Conservation (phyloP, 1,140 invertebrate genomes). For the Hylyphantes graminicola region DNA sequence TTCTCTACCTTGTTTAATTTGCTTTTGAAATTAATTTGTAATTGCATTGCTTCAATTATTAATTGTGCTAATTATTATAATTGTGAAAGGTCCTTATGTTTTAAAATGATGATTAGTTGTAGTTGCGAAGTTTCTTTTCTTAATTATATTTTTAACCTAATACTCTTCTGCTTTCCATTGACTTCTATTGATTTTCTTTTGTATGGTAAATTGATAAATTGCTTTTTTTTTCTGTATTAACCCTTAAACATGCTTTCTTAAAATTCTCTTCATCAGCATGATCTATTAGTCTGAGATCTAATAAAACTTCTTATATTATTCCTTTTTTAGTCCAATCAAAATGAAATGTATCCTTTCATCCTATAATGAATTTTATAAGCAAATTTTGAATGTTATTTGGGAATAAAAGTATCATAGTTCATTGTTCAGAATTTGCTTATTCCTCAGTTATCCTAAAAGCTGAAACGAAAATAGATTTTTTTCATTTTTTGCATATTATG, state of each 20-base stretch:
- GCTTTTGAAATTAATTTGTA: neutral
- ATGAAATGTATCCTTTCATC: neutral
- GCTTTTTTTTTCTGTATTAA: neutral
- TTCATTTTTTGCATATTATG: neutral
- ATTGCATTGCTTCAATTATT: neutral
- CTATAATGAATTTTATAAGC: conserved; percentile 8
- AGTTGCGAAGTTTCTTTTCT: too few species aligned
- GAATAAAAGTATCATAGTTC: neutral
- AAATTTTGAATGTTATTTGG: conserved; percentile 38
- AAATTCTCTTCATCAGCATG: neutral
- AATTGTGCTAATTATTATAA: too few species aligned
- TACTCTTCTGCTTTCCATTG: too few species aligned
- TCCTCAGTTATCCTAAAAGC: neutral
- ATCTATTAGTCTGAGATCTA: neutral
- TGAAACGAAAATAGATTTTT: conserved; percentile 49
- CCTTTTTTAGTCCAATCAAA: neutral
- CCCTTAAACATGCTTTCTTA: neutral
- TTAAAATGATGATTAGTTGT: too few species aligned
- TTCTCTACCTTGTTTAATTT: neutral
- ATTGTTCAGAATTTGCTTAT: conserved; percentile 50
- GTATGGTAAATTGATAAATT: too few species aligned
- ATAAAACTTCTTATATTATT: neutral
- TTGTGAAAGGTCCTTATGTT: too few species aligned
- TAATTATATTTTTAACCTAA: too few species aligned
- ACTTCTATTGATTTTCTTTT: neutral